These are phyloP conservation scores for Microctonus aethiopoides DNA, from an alignment of 2,888 invertebrate genomes.

Conservation along the genomic window DNA sequence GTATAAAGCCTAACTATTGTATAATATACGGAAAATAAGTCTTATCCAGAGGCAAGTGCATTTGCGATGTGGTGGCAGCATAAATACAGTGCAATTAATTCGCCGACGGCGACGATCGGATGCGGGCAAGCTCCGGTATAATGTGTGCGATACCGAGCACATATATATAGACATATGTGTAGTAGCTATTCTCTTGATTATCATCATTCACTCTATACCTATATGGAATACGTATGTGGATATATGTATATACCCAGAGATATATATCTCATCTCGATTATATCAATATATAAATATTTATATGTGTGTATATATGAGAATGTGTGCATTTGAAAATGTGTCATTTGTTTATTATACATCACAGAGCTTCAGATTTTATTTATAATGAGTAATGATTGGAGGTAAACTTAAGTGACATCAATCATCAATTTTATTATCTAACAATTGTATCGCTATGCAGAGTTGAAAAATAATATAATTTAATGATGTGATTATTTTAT, in stretches of 20 bases:
- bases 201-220: background rate
- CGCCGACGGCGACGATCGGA: constrained; percentile 45
- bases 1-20: background rate
- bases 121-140: constrained; percentile 23
- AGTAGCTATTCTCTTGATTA: background rate
- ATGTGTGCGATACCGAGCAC: constrained; percentile 7
- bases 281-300: background rate
- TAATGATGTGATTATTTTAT: background rate
- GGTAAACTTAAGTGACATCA: background rate
- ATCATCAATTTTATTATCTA: background rate
- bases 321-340: background rate
- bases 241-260: no score
- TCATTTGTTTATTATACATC: background rate
- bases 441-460: background rate
- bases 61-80: constrained; percentile 39
- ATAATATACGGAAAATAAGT: background rate
- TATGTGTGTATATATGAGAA: background rate
- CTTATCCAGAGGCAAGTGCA: constrained; percentile 24
- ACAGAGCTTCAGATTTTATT: background rate
- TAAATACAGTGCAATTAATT: constrained; percentile 65
- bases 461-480: background rate
- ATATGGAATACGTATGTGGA: no score
- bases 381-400: constrained; percentile 1
- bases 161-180: background rate
- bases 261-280: no score